phyloP scores from a whole-genome alignment of 2,888 invertebrate genomes.

The Smittia sp. region DNA sequence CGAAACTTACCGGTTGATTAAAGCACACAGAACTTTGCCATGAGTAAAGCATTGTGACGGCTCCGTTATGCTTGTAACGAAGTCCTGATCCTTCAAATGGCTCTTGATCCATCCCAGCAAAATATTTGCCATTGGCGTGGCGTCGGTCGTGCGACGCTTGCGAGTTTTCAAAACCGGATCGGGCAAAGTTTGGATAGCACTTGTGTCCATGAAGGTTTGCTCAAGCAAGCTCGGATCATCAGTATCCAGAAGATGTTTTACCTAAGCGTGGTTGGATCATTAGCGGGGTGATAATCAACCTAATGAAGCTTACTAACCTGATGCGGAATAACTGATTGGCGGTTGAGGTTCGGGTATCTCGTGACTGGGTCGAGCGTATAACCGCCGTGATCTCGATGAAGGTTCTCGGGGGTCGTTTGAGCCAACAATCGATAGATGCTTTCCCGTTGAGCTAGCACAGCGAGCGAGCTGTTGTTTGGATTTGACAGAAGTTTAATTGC shows the following conservation, averaged over 20 bases:
- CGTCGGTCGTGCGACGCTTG: slow-evolving; percentile 52
- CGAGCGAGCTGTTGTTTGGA: slow-evolving; percentile 61
- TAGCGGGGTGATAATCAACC: neutral
- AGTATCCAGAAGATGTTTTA: slow-evolving; percentile 67
- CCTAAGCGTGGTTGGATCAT: slow-evolving; percentile 46
- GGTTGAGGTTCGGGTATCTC: slow-evolving; percentile 80
- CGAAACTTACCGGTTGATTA: slow-evolving; percentile 51
- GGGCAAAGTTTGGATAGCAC: slow-evolving; percentile 48
- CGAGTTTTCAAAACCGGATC: slow-evolving; percentile 56
- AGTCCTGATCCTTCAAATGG: slow-evolving; percentile 50
- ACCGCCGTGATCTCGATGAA: slow-evolving; percentile 82
- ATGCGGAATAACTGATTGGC: slow-evolving; percentile 69
- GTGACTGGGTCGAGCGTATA: slow-evolving; percentile 86
- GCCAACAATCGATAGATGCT: slow-evolving; percentile 77
- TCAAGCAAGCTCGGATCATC: slow-evolving; percentile 65
- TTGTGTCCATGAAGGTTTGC: slow-evolving; percentile 54
- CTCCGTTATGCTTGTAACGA: slow-evolving; percentile 50
- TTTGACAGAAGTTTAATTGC: slow-evolving; percentile 82
- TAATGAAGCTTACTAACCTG: slow-evolving; percentile 52
- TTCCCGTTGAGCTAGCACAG: slow-evolving; percentile 91
- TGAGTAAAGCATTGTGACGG: slow-evolving; percentile 52
- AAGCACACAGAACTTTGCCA: slow-evolving; percentile 52
- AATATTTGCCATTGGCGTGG: slow-evolving; percentile 50
- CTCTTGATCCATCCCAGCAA: slow-evolving; percentile 52
- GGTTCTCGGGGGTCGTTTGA: slow-evolving; percentile 95